A percentile compares a stretch with the other conserved stretches of the same genome.
Conservation (phyloP, 2,113 vertebrate species). For the Sinocyclocheilus grahami region DNA sequence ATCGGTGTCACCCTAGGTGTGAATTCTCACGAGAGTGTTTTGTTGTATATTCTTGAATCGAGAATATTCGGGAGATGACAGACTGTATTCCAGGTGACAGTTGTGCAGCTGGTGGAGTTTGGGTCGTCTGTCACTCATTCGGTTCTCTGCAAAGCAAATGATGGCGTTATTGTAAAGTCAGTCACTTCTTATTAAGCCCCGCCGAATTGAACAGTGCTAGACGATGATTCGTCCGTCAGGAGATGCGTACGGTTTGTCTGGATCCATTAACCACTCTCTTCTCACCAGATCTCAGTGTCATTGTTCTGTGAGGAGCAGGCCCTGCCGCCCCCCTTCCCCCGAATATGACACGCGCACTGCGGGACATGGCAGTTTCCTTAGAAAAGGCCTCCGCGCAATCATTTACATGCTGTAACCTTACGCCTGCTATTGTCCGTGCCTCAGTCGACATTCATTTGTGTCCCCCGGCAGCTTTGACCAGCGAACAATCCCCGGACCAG, state of each 20-base stretch:
- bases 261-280: slow-evolving; percentile 50
- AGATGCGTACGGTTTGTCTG: slow-evolving; percentile 56
- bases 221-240: slow-evolving; percentile 43
- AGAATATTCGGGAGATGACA: slow-evolving; percentile 27
- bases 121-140: slow-evolving; percentile 52
- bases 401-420: slow-evolving; percentile 81
- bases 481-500: slow-evolving; percentile 71
- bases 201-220: slow-evolving; percentile 37
- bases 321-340: slow-evolving; percentile 68
- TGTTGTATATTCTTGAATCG: slow-evolving; percentile 29
- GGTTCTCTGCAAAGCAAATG: slow-evolving; percentile 45
- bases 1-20: slow-evolving; percentile 22
- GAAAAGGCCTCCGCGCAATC: slow-evolving; percentile 74
- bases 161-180: slow-evolving; percentile 58
- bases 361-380: slow-evolving; percentile 79
- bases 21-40: slow-evolving; percentile 15
- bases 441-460: slow-evolving; percentile 78
- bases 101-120: slow-evolving; percentile 47
- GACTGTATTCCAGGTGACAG: slow-evolving; percentile 42
- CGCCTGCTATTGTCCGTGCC: slow-evolving; percentile 77
- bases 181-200: slow-evolving; percentile 55
- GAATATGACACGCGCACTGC: slow-evolving; percentile 74
- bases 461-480: slow-evolving; percentile 75
- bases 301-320: slow-evolving; percentile 64
- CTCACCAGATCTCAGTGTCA: slow-evolving; percentile 55